A percentile compares a stretch with the other conserved stretches of the same genome.
Conservation (phyloP, 2,113 vertebrate genomes). For the Ctenomys sociabilis region DNA sequence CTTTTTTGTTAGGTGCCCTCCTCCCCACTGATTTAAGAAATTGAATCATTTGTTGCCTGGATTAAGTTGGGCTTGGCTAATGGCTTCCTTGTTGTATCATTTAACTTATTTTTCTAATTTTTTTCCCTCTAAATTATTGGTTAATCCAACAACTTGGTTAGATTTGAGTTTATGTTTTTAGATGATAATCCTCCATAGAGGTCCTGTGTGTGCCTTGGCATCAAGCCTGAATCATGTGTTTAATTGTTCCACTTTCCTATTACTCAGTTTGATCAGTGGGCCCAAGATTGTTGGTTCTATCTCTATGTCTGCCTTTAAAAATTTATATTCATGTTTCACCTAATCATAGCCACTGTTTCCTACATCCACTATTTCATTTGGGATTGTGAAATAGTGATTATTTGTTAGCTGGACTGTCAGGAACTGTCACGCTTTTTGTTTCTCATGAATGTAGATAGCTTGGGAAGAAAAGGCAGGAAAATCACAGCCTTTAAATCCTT, state of each 20-base stretch:
- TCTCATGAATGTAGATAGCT: not conserved
- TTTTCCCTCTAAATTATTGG: not conserved
- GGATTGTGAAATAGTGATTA: not conserved
- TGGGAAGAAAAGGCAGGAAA: not conserved
- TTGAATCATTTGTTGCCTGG: not conserved
- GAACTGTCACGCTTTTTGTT: not conserved
- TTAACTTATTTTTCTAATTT: conserved; percentile 6
- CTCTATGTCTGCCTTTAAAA: not conserved
- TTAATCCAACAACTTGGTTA: not conserved
- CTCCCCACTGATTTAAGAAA: not conserved
- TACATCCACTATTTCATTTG: not conserved
- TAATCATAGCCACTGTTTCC: not conserved
- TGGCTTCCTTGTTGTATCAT: not conserved
- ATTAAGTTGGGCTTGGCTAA: conserved; percentile 32
- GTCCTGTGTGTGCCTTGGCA: not conserved
- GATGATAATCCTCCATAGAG: not conserved
- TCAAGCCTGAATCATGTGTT: not conserved
- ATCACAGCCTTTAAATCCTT: not conserved
- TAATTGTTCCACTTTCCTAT: not conserved
- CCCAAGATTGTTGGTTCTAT: not conserved
- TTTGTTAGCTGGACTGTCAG: not conserved
- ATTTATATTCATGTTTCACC: not conserved
- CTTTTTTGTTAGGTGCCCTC: not conserved
- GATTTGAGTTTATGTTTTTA: not conserved
- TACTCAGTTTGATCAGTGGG: not conserved